phyloP scores from a whole-genome alignment of 2,797 vertebrate species.

The Arnoldichthys spilopterus region DNA sequence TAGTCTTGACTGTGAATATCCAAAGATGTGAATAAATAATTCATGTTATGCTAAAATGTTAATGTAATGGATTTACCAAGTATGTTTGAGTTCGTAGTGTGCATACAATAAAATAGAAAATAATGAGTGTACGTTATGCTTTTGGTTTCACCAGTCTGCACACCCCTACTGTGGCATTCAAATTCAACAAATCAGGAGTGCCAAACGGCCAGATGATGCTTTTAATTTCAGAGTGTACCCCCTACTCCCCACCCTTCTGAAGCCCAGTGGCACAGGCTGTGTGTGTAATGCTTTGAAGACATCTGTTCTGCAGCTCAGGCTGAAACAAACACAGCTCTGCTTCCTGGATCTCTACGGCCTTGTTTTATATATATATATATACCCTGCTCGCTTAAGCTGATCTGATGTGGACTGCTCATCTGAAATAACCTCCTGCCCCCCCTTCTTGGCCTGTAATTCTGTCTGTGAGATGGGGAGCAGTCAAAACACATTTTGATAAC shows the following conservation, averaged over 20 bases:
- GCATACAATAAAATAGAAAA: constrained; percentile 1
- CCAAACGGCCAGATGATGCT: constrained; percentile 39
- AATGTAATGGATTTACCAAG: neutral
- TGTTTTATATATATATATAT: constrained; percentile 38
- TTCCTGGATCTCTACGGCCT: constrained; percentile 32
- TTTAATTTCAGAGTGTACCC: constrained; percentile 31
- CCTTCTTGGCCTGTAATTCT: constrained; percentile 45
- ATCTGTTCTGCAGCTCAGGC: constrained; percentile 31
- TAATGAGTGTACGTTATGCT: constrained; percentile 11
- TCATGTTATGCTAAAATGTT: constrained; percentile 32
- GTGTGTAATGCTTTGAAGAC: constrained; percentile 36
- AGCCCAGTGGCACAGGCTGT: neutral
- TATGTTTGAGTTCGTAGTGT: constrained; percentile 17
- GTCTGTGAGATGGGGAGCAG: constrained; percentile 47
- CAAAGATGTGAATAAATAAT: constrained; percentile 26
- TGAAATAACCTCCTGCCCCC: constrained; percentile 34
- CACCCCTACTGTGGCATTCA: neutral
- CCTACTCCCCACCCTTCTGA: neutral
- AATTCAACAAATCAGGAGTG: neutral
- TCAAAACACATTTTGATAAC: constrained; percentile 57
- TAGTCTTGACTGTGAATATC: constrained; percentile 12
- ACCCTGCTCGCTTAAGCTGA: constrained; percentile 3
- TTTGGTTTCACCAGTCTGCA: constrained; percentile 1
- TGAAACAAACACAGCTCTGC: constrained; percentile 15
- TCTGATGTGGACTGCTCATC: constrained; percentile 37